phyloP scores from a whole-genome alignment of 2,888 invertebrate genomes.

The Dyspetes luteomarginatus region DNA sequence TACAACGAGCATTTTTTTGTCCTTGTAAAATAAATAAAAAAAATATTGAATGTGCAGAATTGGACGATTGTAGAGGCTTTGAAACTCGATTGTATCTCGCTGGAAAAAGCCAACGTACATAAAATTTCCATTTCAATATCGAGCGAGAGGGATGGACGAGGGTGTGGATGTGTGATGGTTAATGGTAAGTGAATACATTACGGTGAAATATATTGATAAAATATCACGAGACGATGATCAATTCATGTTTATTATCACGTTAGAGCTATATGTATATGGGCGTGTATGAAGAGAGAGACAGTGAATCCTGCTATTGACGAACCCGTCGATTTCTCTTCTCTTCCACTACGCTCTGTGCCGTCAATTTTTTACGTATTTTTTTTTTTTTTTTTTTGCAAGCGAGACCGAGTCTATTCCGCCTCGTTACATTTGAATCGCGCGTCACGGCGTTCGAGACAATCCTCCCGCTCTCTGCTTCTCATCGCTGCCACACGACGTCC shows the following conservation, averaged over 20 bases:
- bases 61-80: not conserved
- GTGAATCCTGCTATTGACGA: constrained; percentile 48
- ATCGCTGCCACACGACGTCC: no score
- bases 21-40: not conserved
- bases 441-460: constrained; percentile 34
- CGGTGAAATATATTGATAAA: constrained; percentile 36
- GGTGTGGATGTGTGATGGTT: constrained; percentile 3
- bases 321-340: constrained; percentile 53
- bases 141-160: not conserved
- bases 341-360: constrained; percentile 31
- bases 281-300: not conserved
- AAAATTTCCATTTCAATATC: constrained; percentile 48
- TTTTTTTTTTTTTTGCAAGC: constrained; percentile 47
- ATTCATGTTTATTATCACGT: constrained; percentile 36
- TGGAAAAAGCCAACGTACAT: constrained; percentile 21
- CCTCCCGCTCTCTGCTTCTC: not conserved
- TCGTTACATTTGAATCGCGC: constrained; percentile 64
- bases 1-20: not conserved
- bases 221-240: constrained; percentile 41
- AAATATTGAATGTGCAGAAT: not conserved
- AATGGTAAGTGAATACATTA: constrained; percentile 25
- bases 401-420: constrained; percentile 52
- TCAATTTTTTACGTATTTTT: no score
- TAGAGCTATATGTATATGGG: not conserved
- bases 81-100: not conserved